Base-by-base conservation (phyloP, 2,888 invertebrate genomes). In the Xestia sexstrigata region DNA sequence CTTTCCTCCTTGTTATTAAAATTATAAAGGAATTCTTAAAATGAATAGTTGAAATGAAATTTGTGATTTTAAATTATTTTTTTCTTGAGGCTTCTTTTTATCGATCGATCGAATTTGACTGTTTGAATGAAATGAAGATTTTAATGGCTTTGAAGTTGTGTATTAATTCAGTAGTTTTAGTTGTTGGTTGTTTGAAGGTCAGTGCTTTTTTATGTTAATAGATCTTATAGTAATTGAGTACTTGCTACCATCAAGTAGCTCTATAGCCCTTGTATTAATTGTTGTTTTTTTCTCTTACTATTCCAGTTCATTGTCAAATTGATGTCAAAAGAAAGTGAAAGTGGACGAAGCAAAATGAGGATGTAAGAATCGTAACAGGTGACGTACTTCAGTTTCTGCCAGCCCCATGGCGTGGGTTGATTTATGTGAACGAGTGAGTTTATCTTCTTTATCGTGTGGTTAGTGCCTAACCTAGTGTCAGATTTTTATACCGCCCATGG, bases 1-100 rank as follows among this genome's bases (percentile, higher is more conserved):
- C 76, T 74, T 85, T 76, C 1, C 60, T 68, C 55, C 42, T 80
- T 73, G 52, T 80, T 76, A 86, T 83, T 69, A 76, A 83, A 83
- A 78, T 76, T 71, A 26, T 68, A 83, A 80, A 58, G 58, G 30
- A 63, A 60, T 79, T 82, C 66, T 81, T 73, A 1, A 26, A 63
- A 72, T 73, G 26, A 76, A 73, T 80, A 86, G 75, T 77, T 75
- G 26, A 52, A 65, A 58, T 55, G 17, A 15, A 60, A 20, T 71
- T 80, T 74, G 74, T 71, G 47, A 8, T 70, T 42, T 26, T 13
- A 35, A 68, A 67, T 58, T 7, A 3, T 35, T 62, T 71, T n/a
- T 45, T 68, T 77, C 17, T 55, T n/a, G 0, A 15, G n/a, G 23
- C 42, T 52, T 30, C 6, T 58, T 15, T 58, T 26, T n/a, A n/a